These are phyloP conservation scores for Junonia oenone DNA, from an alignment of 2,888 invertebrate species.

Conservation along the genomic window DNA sequence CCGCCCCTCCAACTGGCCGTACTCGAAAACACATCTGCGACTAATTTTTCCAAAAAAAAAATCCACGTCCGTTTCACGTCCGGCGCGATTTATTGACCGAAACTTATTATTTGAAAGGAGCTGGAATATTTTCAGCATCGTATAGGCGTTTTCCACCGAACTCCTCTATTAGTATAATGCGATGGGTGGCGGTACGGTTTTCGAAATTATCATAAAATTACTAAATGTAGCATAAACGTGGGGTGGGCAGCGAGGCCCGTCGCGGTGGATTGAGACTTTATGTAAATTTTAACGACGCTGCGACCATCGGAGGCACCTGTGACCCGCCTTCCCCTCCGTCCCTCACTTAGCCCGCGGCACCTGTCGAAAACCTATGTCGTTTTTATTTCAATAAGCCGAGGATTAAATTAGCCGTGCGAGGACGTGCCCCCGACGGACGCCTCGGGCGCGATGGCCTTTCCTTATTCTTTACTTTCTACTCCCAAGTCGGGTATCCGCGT, in stretches of 20 bases:
- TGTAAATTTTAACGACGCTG: constrained; percentile 80
- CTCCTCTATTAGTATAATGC: constrained; percentile 79
- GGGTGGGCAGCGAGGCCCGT: constrained; percentile 70
- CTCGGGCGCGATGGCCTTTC: constrained; percentile 41
- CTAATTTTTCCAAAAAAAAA: constrained; percentile 66
- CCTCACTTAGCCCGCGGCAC: constrained; percentile 58
- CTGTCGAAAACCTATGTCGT: constrained; percentile 79
- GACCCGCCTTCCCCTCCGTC: constrained; percentile 54
- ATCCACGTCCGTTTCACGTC: constrained; percentile 63
- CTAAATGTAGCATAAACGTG: constrained; percentile 80
- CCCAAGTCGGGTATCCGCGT: constrained; percentile 15
- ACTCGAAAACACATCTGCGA: constrained; percentile 76
- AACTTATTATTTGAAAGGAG: constrained; percentile 71
- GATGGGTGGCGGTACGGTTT: constrained; percentile 78
- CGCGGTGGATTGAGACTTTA: constrained; percentile 79
- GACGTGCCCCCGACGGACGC: constrained; percentile 51
- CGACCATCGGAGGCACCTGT: constrained; percentile 78
- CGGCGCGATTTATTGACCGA: constrained; percentile 70
- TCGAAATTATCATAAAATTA: constrained; percentile 80
- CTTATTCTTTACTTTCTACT: constrained; percentile 40
- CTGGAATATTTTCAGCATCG: constrained; percentile 61
- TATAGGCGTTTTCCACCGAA: constrained; percentile 51
- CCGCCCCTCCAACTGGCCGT: constrained; percentile 47
- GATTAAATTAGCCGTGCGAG: constrained; percentile 76
- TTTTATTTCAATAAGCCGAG: constrained; percentile 78